phyloP scores from a whole-genome alignment of 2,113 vertebrate genomes.

The Hemiprocne comata region DNA sequence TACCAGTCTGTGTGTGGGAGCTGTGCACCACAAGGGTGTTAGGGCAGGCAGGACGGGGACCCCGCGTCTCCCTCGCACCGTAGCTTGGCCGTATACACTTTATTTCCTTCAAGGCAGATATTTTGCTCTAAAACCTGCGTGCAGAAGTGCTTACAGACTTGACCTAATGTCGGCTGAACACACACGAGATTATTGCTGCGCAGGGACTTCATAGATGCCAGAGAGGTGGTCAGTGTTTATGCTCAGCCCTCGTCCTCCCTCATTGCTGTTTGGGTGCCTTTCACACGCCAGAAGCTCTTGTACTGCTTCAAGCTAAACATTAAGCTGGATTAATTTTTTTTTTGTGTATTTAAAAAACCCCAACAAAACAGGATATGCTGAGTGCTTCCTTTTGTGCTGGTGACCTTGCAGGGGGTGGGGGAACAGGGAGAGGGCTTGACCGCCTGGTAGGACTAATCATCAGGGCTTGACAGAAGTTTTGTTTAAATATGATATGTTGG shows the following conservation, averaged over 20 bases:
- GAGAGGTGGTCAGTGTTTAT: background rate
- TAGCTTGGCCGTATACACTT: background rate
- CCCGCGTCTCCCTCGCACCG: accelerated
- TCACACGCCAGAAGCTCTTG: background rate
- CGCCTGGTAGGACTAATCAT: background rate
- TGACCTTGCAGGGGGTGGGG: background rate
- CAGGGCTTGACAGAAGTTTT: background rate
- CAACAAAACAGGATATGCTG: background rate
- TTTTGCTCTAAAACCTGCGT: background rate
- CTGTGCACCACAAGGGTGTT: background rate
- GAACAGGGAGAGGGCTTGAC: background rate
- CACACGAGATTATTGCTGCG: accelerated
- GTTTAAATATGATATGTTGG: background rate
- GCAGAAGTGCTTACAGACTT: background rate
- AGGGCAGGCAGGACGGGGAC: background rate
- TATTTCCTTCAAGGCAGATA: background rate
- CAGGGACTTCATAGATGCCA: background rate
- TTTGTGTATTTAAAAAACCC: background rate
- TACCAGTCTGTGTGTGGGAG: background rate
- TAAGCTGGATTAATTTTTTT: background rate
- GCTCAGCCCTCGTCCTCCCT: background rate
- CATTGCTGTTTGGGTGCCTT: background rate
- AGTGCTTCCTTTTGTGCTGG: conserved; percentile 7
- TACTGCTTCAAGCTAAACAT: background rate
- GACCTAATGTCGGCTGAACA: background rate